Base-by-base conservation (phyloP, 53 echinoderm and acorn worm species). In the Stichopus horrens region DNA sequence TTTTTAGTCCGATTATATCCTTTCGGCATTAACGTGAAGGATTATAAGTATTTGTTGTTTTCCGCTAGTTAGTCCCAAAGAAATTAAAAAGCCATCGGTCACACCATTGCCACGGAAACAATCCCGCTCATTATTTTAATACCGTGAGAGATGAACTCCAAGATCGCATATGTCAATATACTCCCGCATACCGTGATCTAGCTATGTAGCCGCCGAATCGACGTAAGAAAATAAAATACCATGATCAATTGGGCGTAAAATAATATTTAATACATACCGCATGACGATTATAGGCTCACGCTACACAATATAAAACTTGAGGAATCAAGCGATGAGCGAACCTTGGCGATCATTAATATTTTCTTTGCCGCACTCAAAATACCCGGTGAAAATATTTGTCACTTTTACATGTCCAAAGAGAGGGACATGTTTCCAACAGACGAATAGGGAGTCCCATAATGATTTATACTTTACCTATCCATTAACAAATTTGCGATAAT, bases 51-150 rank as follows among this genome's bases (percentile, higher is more conserved):
- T 79, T 79, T 51, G 79, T 55, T 55, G 79, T 19, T 55, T 79
- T 79, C 79, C 79, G 79, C 53, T 79, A 52, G 55, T 79, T 79
- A 79, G 79, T 79, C 79, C 79, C 63, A 55, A 79, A n/a, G 53
- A 79, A 79, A 79, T 54, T 79, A 79, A 55, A 79, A 79, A 79
- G 53, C 53, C 55, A 79, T 79, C 79, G 19, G 11, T 79, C 53
- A 54, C 54, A 52, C 18, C 75, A 52, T 53, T 79, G 8, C 54
- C 16, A 16, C 79, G 79, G 79, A 79, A 79, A 79, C 55, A 79
- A 79, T 79, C 79, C n/a, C 54, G 8, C 7, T 55, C 79, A 79
- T 79, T 79, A n/a, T 63, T 13, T 19, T 79, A 79, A 79, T 79
- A 53, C 79, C 79, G n/a, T 79, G 55, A 63, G 63, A 63, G 63